Evolutionary conservation across 2,888 invertebrate species (phyloP), one percentile per base, ranked within the genome.

Genomic region (Hydrotaea cyrtoneurina): DNA sequence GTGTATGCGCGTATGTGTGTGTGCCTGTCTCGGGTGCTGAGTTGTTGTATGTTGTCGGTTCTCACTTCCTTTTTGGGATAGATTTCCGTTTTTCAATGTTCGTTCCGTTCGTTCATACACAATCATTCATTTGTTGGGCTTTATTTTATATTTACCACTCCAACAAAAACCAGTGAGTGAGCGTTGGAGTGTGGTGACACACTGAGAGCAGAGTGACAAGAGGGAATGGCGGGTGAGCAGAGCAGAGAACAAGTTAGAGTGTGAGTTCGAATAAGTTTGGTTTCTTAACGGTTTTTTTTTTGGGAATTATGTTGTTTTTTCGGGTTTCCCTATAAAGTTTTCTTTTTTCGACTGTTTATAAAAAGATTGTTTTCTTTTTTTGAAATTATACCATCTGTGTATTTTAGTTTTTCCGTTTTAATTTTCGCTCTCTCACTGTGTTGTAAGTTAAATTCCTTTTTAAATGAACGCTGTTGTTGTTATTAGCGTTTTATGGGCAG

Each of bases 21-120:
- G 26, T 75, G 19, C 23, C n/a, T 43, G 53, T 43, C 2, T 62
- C 15, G 21, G 23, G 46, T 69, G 69, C 69, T 46, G 46, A 15
- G 23, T 69, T 69, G 15, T 43, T 69, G 43, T 69, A 46, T 66
- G 77, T 53, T 78, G 77, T 82, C 85, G 79, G 77, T 78, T 79
- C 74, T 85, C 77, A 74, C 74, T 85, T 85, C 77, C 79, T 85
- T 82, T 80, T 82, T 71, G 79, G 82, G 53, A 53, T 82, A 74
- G 79, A 81, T 85, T 74, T 85, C 82, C 82, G 82, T 71, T 82
- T 62, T 79, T 57, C 64, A 69, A 43, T 69, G 13, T 39, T 69
- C 39, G 23, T 77, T 78, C 26, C 31, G 72, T 69, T 62, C 74
- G 83, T 55, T 80, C 55, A 64, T 31, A 39, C 11, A 73, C 55